Percentiles rank a stretch among this genome's conserved stretches.
These are phyloP conservation scores for Drosophila antonietae DNA, from an alignment of 2,888 invertebrate genomes.

Conservation along the genomic window DNA sequence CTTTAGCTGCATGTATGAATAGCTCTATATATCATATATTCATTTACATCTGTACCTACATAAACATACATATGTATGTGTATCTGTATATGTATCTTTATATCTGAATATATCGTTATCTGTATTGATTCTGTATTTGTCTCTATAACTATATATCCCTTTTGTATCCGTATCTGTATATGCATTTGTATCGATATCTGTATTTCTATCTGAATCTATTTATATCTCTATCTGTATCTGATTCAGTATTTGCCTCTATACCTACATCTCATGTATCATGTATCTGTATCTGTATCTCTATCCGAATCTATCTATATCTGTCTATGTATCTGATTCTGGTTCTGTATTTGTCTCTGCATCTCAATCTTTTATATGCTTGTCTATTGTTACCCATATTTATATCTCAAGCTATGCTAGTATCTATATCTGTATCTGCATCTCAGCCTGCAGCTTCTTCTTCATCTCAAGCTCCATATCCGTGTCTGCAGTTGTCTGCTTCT, in stretches of 20 bases:
- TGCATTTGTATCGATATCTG: neutral
- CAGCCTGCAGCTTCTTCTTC: neutral
- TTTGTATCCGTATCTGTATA: neutral
- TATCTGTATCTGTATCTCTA: neutral
- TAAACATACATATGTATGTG: no score
- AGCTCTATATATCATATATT: no score
- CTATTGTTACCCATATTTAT: neutral
- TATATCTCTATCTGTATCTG: neutral
- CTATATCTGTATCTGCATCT: neutral
- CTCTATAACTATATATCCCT: neutral
- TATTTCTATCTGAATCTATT: neutral
- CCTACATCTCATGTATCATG: neutral
- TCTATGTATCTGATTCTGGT: neutral
- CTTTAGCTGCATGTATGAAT: no score
- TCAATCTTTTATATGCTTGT: neutral
- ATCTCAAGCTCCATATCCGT: neutral
- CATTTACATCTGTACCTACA: no score
- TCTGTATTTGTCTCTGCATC: neutral
- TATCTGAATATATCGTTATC: neutral
- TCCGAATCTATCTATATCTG: neutral
- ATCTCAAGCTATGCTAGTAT: neutral
- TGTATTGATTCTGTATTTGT: neutral
- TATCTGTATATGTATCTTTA: no score
- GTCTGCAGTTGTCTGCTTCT: slow-evolving; percentile 24
- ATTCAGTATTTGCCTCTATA: neutral